Base-by-base conservation (phyloP, 1,140 invertebrate species). In the Diabrotica undecimpunctata region DNA sequence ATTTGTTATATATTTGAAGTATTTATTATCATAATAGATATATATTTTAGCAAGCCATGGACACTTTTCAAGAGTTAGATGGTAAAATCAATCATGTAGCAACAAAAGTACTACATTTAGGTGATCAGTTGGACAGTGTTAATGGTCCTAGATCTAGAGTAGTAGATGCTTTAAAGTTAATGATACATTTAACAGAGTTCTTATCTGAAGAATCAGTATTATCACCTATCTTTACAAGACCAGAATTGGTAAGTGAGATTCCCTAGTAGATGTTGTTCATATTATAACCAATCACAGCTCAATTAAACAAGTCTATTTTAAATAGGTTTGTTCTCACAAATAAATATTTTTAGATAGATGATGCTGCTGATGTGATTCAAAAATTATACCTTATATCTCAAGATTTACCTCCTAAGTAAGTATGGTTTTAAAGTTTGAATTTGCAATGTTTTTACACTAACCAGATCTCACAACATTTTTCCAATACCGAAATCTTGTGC, bases 301-400 rank as follows among this genome's bases (percentile, higher is more conserved):
- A 10, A n/a, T n/a, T n/a, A n/a, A n/a, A n/a, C n/a, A n/a, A n/a
- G n/a, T n/a, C n/a, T n/a, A n/a, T n/a, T n/a, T n/a, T n/a, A n/a
- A n/a, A n/a, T n/a, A n/a, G n/a, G n/a, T n/a, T 57, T 38, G 51
- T 7, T 13, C 36, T 56, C 35, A 46, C n/a, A 12, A n/a, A 54
- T 13, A 13, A 36, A 65, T 57, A 69, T 64, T 75, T 69, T 80
- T 80, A 95, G 88, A 80, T 99, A 46, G 91, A 94, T 79, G 92
- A 98, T 82, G 95, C 96, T 50, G 97, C 97, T n/a, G 96, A 99
- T 84, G 89, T 99, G 5, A 98, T 99, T 73, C 95, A 98, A 80
- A 99, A 99, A 77, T 81, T 99, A 6, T 90, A 97, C 77, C 86
- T 95, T 7, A 97, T 99, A 72, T 89, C 95, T 3, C 95, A 99